Conservation (phyloP, 2,888 invertebrate species). For the Drosophila barbarae region DNA sequence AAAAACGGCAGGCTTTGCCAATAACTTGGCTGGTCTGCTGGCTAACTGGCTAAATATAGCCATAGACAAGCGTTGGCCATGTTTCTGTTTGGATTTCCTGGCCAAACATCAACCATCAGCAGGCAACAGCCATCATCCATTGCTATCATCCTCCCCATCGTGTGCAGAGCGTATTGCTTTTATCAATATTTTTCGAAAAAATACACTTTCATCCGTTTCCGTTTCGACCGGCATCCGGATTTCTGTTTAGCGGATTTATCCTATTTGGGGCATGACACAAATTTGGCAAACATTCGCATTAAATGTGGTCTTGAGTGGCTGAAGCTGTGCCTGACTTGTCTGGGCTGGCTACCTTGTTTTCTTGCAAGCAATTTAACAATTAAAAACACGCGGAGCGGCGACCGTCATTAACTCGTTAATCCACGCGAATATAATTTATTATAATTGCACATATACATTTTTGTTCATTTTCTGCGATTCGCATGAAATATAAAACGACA, state of each 20-base stretch:
- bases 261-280: slow-evolving; percentile 75
- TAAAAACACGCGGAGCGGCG: slow-evolving; percentile 65
- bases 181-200: slow-evolving; percentile 24
- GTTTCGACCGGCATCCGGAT: slow-evolving; percentile 22
- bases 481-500: slow-evolving; percentile 56
- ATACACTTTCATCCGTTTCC: slow-evolving; percentile 34
- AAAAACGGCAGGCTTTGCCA: slow-evolving; percentile 52
- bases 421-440: slow-evolving; percentile 74
- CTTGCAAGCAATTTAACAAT: slow-evolving; percentile 68
- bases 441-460: slow-evolving; percentile 63
- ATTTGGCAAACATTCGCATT: slow-evolving; percentile 61
- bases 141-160: slow-evolving; percentile 19
- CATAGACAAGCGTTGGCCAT: slow-evolving; percentile 52
- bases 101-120: slow-evolving; percentile 57
- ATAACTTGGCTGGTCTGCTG: slow-evolving; percentile 49
- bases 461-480: slow-evolving; percentile 49
- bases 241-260: slow-evolving; percentile 57
- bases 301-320: slow-evolving; percentile 26
- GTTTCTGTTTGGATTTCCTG: slow-evolving; percentile 57
- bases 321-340: slow-evolving; percentile 13
- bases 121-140: slow-evolving; percentile 8
- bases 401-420: slow-evolving; percentile 73
- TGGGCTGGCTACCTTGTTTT: slow-evolving; percentile 48
- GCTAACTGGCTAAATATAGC: slow-evolving; percentile 63
- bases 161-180: slow-evolving; percentile 16